phyloP scores from a whole-genome alignment of 2,797 vertebrate genomes.

The Cyclopterus lumpus region DNA sequence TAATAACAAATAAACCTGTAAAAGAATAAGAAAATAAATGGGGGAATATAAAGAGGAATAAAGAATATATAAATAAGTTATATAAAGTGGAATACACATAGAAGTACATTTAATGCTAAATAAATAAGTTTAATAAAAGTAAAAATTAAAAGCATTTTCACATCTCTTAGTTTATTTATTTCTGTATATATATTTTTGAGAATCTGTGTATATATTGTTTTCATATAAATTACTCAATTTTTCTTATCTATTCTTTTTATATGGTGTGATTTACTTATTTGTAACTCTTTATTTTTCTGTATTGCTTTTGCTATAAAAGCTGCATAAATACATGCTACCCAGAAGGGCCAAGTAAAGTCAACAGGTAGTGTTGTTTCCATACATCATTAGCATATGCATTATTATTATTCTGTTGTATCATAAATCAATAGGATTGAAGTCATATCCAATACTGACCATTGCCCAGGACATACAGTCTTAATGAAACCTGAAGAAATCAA shows the following conservation, averaged over 20 bases:
- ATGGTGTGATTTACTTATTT: background rate
- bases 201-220: background rate
- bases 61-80: background rate
- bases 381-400: conserved; percentile 1
- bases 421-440: background rate
- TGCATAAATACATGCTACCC: background rate
- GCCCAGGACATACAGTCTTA: background rate
- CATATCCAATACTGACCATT: conserved; percentile 24
- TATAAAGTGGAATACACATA: background rate
- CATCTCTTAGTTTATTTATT: background rate
- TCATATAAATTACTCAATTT: background rate
- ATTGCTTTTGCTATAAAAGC: background rate
- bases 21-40: background rate
- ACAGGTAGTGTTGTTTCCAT: background rate
- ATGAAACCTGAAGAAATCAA: background rate
- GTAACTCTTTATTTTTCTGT: background rate
- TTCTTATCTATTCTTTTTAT: background rate
- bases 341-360: background rate
- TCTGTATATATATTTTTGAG: background rate
- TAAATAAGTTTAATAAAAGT: too few relatives aligned
- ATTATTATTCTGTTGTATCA: background rate
- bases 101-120: background rate
- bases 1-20: background rate
- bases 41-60: background rate
- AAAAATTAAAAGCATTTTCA: background rate